Evolutionary conservation across 2,888 invertebrate species (phyloP), one percentile per base, ranked within the genome.

Genomic region (Gymnoscelis rufifasciata): DNA sequence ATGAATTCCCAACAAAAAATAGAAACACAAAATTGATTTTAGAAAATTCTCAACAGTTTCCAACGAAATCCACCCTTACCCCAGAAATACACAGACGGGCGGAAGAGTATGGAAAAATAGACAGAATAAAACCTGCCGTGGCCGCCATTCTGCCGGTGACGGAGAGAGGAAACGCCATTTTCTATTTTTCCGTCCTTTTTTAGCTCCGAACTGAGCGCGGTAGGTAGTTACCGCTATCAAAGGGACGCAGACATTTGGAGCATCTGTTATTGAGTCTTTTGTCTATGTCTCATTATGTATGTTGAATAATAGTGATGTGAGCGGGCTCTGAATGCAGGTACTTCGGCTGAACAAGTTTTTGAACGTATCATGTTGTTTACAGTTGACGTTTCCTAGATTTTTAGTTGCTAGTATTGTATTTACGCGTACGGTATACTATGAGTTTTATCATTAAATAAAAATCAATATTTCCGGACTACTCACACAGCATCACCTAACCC

Each of bases 101-200:
- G 77, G 74, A 76, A 75, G 74, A 77, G 73, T 68, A 72, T 66
- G 60, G 64, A 65, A 71, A 75, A 56, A 43, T 62, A 56, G 58
- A 62, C 62, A 59, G 57, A 79, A 79, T 71, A 78, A 83, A 82
- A 79, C 62, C 67, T 60, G 62, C 71, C 73, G 71, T 68, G 68
- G 72, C 74, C 68, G 68, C 76, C 68, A 83, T 83, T 82, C 83
- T 86, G 84, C 52, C 77, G 68, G 77, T 84, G 86, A 83, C 83
- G 83, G 74, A 66, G 78, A 70, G 74, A 77, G 83, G 76, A 78
- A 78, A 70, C 77, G 75, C 71, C 69, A 75, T 83, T 81, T 82
- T 78, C 72, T 71, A 71, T 79, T 75, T 78, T 74, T 67, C 59
- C 54, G 56, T 61, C 65, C 65, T 71, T 78, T 78, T 74, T 74